phyloP scores from a whole-genome alignment of 2,113 vertebrate genomes.

The Chiloscyllium plagiosum region DNA sequence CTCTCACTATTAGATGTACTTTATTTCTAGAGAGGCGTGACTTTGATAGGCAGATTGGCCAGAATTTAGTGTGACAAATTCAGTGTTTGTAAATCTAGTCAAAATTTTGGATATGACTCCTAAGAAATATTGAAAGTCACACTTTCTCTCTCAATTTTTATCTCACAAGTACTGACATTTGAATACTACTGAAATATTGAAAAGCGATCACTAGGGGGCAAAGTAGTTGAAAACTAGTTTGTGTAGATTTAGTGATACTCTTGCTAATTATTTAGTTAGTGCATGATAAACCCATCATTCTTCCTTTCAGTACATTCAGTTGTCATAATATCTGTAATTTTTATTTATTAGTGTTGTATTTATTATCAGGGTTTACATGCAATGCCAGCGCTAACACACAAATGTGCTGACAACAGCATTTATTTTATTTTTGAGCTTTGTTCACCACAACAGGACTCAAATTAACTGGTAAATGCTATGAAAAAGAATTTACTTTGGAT shows the following conservation, averaged over 20 bases:
- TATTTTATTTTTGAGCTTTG: not conserved
- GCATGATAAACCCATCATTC: not conserved
- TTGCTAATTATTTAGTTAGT: slow-evolving; percentile 33
- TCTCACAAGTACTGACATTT: slow-evolving; percentile 14
- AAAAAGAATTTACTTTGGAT: not conserved
- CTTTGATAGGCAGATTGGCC: not conserved
- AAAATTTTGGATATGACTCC: not conserved
- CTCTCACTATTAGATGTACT: not conserved
- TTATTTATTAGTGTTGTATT: slow-evolving; percentile 34
- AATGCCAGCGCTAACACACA: slow-evolving; percentile 4
- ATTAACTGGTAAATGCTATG: not conserved
- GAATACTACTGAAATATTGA: slow-evolving; percentile 33
- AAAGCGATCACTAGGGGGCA: not conserved
- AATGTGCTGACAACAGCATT: not conserved
- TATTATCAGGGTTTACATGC: slow-evolving; percentile 26
- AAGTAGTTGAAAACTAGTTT: slow-evolving; percentile 21
- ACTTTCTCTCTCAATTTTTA: not conserved
- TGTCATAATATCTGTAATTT: slow-evolving; percentile 12
- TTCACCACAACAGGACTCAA: slow-evolving; percentile 14
- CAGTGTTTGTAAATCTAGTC: not conserved
- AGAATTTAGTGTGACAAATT: not conserved
- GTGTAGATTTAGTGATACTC: slow-evolving; percentile 17
- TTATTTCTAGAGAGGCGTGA: not conserved
- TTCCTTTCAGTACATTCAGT: slow-evolving; percentile 20
- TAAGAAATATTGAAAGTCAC: not conserved